Percentiles rank a stretch among this genome's conserved stretches.
These are phyloP conservation scores for Drosophila albomicans DNA, from an alignment of 1,140 invertebrate genomes.

Conservation along the genomic window DNA sequence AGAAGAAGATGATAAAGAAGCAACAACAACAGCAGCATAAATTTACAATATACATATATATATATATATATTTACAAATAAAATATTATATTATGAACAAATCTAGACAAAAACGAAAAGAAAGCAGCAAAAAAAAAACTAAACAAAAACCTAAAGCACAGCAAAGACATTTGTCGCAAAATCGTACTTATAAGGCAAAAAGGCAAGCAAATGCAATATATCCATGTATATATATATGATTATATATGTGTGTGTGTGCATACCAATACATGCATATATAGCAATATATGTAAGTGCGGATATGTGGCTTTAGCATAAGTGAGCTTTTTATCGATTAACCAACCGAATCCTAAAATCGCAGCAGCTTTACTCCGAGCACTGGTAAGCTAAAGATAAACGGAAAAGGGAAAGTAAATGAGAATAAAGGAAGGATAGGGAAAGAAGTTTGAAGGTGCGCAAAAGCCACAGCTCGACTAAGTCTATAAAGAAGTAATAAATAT, in stretches of 20 bases:
- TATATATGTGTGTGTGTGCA: conserved; percentile 12
- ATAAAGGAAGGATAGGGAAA: not conserved
- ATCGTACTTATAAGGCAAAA: conserved; percentile 49
- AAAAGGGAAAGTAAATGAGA: not conserved
- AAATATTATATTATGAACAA: conserved; percentile 59
- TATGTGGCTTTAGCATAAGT: conserved; percentile 46
- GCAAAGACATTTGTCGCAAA: conserved; percentile 57
- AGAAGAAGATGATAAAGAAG: conserved; percentile 38
- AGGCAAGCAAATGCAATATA: conserved; percentile 39
- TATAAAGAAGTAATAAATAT: conserved; percentile 17
- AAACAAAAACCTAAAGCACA: conserved; percentile 56
- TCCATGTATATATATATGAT: conserved; percentile 25
- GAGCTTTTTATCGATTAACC: conserved; percentile 23
- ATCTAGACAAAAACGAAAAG: conserved; percentile 51
- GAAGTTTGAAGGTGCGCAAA: conserved; percentile 20
- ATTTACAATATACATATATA: conserved; percentile 62
- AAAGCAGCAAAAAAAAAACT: conserved; percentile 25
- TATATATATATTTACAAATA: conserved; percentile 70
- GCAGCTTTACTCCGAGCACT: conserved; percentile 18
- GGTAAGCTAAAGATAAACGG: no score
- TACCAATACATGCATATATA: conserved; percentile 6
- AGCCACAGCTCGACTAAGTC: conserved; percentile 29
- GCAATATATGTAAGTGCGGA: conserved; percentile 18
- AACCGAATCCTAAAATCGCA: conserved; percentile 11
- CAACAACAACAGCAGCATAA: conserved; percentile 56